Conservation (phyloP, 2,797 vertebrate species). For the Tenualosa thibaudeaui region DNA sequence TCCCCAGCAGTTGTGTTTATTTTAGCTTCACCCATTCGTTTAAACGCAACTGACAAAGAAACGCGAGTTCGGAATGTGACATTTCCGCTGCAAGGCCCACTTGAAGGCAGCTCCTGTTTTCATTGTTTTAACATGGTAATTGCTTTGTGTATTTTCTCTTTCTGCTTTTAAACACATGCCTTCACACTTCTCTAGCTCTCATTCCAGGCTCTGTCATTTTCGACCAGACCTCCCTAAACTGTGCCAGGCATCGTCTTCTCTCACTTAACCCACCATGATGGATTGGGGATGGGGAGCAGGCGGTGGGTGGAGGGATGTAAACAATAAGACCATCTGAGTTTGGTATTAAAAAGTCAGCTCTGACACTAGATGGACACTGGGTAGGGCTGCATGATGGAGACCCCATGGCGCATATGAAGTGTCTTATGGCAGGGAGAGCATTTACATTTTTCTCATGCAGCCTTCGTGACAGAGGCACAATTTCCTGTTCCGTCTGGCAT, state of each 20-base stretch:
- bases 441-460: conserved; percentile 79
- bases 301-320: background rate
- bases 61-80: conserved; percentile 63
- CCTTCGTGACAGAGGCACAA: conserved; percentile 80
- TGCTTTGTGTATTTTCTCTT: conserved; percentile 61
- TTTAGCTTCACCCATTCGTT: conserved; percentile 56
- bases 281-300: background rate
- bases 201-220: conserved; percentile 25
- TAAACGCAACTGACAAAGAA: conserved; percentile 66
- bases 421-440: conserved; percentile 70
- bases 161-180: conserved; percentile 55
- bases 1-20: conserved; percentile 51
- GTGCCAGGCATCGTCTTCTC: conserved; percentile 44
- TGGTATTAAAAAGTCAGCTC: conserved; percentile 72
- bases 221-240: conserved; percentile 40
- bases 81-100: conserved; percentile 54
- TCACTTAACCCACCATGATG: conserved; percentile 48
- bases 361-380: conserved; percentile 79
- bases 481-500: conserved; percentile 80
- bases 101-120: conserved; percentile 60
- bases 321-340: conserved; percentile 54
- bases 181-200: conserved; percentile 38
- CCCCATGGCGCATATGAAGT: conserved; percentile 71
- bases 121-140: conserved; percentile 59
- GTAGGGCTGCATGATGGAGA: conserved; percentile 54